Evolutionary conservation across 2,113 vertebrate genomes (phyloP).

Genomic region (Paradoxurus hermaphroditus): DNA sequence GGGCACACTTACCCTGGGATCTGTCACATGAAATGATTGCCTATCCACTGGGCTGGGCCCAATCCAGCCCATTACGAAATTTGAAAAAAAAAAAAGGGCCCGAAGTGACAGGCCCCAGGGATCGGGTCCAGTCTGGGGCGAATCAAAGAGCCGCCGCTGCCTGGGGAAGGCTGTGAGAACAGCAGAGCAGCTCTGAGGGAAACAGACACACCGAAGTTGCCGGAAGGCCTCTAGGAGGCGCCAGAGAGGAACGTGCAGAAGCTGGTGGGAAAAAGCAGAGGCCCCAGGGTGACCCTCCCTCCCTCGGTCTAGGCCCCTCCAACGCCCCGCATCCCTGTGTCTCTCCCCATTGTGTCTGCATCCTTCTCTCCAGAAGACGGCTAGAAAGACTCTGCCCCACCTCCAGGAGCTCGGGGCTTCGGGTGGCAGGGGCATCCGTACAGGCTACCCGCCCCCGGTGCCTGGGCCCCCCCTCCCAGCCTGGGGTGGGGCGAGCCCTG

Average conservation of each 20-base stretch:
- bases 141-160: accelerated
- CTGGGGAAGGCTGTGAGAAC: background rate
- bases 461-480: too few species aligned
- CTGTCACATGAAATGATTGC: background rate
- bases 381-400: background rate
- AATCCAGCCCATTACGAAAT: background rate
- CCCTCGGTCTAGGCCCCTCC: background rate
- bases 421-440: background rate
- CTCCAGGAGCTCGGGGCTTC: accelerated
- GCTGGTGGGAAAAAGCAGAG: background rate
- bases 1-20: background rate
- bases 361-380: background rate
- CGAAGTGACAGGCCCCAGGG: background rate
- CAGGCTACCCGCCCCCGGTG: too few species aligned
- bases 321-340: accelerated
- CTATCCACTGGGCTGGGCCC: too few species aligned
- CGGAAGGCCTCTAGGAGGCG: accelerated
- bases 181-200: background rate
- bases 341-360: background rate
- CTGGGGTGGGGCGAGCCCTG: too few species aligned
- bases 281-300: background rate
- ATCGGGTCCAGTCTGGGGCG: accelerated
- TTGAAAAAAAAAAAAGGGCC: background rate
- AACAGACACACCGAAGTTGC: background rate
- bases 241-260: background rate